Evolutionary conservation across 2,113 vertebrate species (phyloP), one percentile per base, ranked within the genome.

Genomic region (Phyllostomus discolor): DNA sequence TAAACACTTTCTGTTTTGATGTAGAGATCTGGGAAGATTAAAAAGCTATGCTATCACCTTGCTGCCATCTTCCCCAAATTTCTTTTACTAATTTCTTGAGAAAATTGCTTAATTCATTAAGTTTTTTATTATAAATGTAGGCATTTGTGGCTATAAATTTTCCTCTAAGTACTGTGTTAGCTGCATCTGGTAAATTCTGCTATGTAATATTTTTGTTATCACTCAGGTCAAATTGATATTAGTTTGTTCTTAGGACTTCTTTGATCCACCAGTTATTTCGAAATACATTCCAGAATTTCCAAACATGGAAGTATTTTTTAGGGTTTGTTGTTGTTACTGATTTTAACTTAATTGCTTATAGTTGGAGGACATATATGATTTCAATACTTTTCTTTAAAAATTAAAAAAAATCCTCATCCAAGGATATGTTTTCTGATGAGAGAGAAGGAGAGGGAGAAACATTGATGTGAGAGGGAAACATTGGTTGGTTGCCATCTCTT

Each of bases 321-420:
- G 54, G 54, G 19, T 33, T 81, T 35, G 0, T 72, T 67, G 26
- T 90, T 88, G 16, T 94, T 88, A 88, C 31, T 48, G 57, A 91
- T 94, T 91, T 87, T 87, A 94, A 83, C 46, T 88, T 69, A 91
- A 73, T 76, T 82, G 19, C 20, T 57, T 57, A 10, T 64, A 91
- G 35, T 78, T 66, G 52, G 52, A 84, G 59, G 88, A 66, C 0
- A 41, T 66, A n/a, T 11, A 48, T 17, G 19, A 88, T 92, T 88
- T 88, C 26, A 72, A 1, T 88, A 78, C 50, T 78, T 94, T 24
- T 78, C 35, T 64, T 64, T 64, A 64, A 64, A 64, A 64, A 64
- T 31, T 64, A 28, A 28, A 28, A 62, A 62, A 64, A 28, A 64
- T 14, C 26, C 26, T 64, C 59, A 64, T 12, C 26, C 28, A 64